phyloP scores from a whole-genome alignment of 2,797 vertebrate species.

The Hozukius guyotensis region DNA sequence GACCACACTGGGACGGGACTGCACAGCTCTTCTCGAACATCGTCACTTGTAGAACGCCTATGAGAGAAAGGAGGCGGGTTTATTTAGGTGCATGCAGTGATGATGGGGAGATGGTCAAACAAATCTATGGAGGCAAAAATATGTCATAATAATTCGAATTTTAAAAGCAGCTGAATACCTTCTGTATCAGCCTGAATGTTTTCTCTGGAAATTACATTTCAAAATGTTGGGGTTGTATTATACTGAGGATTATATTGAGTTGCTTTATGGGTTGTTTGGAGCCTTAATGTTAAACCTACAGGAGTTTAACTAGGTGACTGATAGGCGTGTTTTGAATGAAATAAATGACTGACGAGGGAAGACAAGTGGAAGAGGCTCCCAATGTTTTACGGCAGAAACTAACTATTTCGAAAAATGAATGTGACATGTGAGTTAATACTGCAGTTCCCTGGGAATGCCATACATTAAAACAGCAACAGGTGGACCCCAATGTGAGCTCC shows the following conservation, averaged over 20 bases:
- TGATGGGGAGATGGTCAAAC: not conserved
- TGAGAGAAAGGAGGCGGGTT: not conserved
- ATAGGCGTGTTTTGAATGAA: not conserved
- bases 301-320: not conserved
- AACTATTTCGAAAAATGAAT: too few relatives aligned
- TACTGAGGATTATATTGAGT: too few relatives aligned
- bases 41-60: conserved; percentile 74
- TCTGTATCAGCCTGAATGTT: not conserved
- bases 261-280: too few relatives aligned
- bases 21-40: conserved; percentile 86
- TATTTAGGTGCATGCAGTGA: not conserved
- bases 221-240: too few relatives aligned
- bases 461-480: too few relatives aligned
- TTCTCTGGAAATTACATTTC: too few relatives aligned
- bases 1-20: conserved; percentile 73
- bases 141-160: not conserved
- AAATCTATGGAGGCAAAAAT: not conserved
- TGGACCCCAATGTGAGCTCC: too few relatives aligned
- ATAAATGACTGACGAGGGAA: not conserved
- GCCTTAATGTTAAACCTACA: not conserved
- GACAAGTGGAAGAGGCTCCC: too few relatives aligned
- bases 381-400: not conserved
- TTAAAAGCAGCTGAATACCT: not conserved
- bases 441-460: too few relatives aligned
- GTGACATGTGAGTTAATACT: too few relatives aligned